Conservation (phyloP, 2,888 invertebrate genomes). For the Scotopteryx bipunctaria region DNA sequence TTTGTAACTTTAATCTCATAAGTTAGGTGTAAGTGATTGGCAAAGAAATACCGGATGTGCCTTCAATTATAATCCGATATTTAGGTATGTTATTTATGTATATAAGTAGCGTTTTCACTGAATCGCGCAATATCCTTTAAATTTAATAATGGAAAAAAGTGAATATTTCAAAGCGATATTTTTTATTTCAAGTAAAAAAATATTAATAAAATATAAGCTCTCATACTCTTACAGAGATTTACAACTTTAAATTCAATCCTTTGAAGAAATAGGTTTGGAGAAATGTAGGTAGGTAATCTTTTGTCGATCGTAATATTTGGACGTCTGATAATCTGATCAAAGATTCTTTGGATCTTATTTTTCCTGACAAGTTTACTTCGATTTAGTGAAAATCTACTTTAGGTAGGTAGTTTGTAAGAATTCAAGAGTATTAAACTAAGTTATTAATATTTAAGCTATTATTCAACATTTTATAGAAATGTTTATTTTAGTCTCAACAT, state of each 20-base stretch:
- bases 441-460: conserved; percentile 20
- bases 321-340: no score
- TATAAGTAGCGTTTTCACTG: conserved; percentile 7
- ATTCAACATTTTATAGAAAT: conserved; percentile 19
- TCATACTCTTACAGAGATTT: background rate
- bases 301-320: no score
- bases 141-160: no score
- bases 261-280: no score
- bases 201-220: no score
- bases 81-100: conserved; percentile 10
- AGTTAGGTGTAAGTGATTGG: conserved; percentile 24
- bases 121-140: no score
- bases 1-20: conserved; percentile 1
- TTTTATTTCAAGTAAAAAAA: no score
- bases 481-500: conserved; percentile 24
- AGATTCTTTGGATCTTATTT: no score
- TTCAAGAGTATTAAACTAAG: conserved; percentile 34
- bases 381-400: conserved; percentile 15
- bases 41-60: conserved; percentile 26
- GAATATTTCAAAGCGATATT: no score
- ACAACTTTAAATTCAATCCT: no score
- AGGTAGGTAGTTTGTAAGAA: conserved; percentile 24
- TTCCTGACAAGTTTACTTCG: background rate
- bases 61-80: conserved; percentile 22
- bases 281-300: no score